These are phyloP conservation scores for Anniella stebbinsi DNA, from an alignment of 2,797 vertebrate genomes.

Conservation along the genomic window DNA sequence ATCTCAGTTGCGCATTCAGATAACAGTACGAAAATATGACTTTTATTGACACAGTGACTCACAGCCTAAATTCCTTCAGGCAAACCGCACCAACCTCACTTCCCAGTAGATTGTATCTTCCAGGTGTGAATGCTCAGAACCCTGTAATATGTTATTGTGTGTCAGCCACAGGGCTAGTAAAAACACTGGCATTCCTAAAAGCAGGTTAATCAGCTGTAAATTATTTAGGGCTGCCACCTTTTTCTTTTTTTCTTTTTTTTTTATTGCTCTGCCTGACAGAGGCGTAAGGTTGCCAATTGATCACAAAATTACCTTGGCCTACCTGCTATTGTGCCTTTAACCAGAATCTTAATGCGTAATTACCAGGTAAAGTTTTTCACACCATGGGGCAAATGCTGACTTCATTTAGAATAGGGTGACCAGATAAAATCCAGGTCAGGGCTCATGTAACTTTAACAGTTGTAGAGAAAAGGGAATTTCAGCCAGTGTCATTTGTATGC, in stretches of 20 bases:
- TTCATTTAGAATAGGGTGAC: too few relatives aligned
- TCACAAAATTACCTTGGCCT: not conserved
- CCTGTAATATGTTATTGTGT: rapidly evolving
- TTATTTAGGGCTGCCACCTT: not conserved
- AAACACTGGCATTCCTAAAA: not conserved
- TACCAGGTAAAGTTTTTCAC: too few relatives aligned
- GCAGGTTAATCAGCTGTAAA: not conserved
- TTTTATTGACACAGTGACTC: rapidly evolving
- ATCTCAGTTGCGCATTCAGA: not conserved
- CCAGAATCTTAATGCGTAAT: not conserved
- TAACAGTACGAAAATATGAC: not conserved
- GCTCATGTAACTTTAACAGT: too few relatives aligned
- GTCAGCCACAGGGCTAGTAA: not conserved
- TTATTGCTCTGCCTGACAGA: not conserved
- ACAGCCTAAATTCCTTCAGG: not conserved
- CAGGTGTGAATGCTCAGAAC: rapidly evolving
- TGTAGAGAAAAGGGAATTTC: too few relatives aligned
- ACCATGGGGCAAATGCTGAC: not conserved
- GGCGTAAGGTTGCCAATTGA: not conserved
- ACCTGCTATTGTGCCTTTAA: not conserved
- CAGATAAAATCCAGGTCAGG: too few relatives aligned
- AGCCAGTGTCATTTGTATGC: too few relatives aligned
- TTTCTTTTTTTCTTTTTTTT: not conserved
- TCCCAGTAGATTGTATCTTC: not conserved
- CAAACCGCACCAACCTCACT: not conserved